Conservation (phyloP, 1,140 invertebrate genomes). For the Drosophila gunungcola region DNA sequence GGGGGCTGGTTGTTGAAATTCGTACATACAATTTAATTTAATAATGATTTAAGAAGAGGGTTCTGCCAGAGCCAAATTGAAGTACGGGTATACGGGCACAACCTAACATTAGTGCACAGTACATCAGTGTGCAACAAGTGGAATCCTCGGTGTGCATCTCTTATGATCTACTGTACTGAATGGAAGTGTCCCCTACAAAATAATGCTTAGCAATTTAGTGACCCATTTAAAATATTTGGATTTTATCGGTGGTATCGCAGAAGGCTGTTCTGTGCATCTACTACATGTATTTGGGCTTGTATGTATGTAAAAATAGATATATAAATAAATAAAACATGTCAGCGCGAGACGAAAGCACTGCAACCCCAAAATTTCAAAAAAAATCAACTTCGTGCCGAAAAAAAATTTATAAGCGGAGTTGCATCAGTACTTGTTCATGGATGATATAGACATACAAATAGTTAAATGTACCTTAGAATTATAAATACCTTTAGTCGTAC, state of each 20-base stretch:
- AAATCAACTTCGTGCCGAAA: background rate
- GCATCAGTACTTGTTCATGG: no score
- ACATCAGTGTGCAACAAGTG: background rate
- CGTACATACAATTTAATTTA: conserved; percentile 77
- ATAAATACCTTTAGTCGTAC: no score
- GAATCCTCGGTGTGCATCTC: background rate
- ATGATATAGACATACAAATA: no score
- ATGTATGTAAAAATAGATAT: background rate
- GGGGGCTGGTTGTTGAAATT: conserved; percentile 37
- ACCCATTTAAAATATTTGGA: conserved; percentile 14
- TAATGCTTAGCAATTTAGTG: conserved; percentile 20
- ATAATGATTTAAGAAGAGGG: conserved; percentile 74
- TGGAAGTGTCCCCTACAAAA: conserved; percentile 6
- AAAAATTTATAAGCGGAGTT: background rate
- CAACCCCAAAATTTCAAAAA: background rate
- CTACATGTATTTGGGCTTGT: background rate
- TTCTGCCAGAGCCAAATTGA: conserved; percentile 19
- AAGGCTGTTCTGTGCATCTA: background rate
- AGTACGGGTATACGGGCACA: conserved; percentile 10
- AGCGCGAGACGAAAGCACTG: background rate
- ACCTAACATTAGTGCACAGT: conserved; percentile 1
- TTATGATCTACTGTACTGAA: background rate
- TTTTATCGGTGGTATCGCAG: conserved; percentile 2
- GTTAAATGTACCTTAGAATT: no score
- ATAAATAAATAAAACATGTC: background rate